Evolutionary conservation across 2,797 vertebrate species (phyloP), one percentile per base, ranked within the genome.

Genomic region (Trachops cirrhosus): DNA sequence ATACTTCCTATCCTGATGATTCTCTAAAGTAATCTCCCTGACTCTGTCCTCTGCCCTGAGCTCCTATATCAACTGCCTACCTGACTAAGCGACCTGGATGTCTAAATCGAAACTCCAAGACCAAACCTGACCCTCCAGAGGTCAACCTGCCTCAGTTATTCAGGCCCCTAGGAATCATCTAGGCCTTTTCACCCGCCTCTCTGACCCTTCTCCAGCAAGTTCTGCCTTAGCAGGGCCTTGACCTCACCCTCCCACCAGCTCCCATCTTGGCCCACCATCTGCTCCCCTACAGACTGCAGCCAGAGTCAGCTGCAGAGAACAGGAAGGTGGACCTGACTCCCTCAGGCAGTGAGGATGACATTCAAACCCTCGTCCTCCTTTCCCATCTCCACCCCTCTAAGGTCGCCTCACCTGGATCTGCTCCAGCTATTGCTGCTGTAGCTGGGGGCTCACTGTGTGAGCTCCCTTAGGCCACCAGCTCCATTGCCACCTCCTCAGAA

Each of bases 351-450:
- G 3, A 85, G 22, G 34, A 21, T 67, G 39, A 50, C 32, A 22
- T 0, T 0, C 1, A 16, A 46, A 32, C 48, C 6, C 71, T 48
- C 29, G 0, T 16, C 16, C 26, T 46, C 29, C 41, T 9, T 32
- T 32, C 26, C 24, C 41, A 46, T 26, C 16, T 71, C 15, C 44
- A 22, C 7, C 32, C 46, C 32, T 46, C 52, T 57, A 54, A 11
- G 46, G 5, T 26, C 15, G 9, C 48, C 15, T 41, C 15, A 48
- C 16, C 39, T 62, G 2, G n/a, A 2, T 14, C 71, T 46, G 34
- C 15, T 39, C n/a, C 29, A 3, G 54, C 11, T 2, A 6, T 24
- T 21, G 57, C 68, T 39, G 57, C 48, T 78, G 50, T 54, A 68
- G 39, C 62, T 32, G 6, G 39, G 37, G 29, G 10, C 12, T 37